Conservation (phyloP, 2,888 invertebrate species). For the Campoplex nolae region DNA sequence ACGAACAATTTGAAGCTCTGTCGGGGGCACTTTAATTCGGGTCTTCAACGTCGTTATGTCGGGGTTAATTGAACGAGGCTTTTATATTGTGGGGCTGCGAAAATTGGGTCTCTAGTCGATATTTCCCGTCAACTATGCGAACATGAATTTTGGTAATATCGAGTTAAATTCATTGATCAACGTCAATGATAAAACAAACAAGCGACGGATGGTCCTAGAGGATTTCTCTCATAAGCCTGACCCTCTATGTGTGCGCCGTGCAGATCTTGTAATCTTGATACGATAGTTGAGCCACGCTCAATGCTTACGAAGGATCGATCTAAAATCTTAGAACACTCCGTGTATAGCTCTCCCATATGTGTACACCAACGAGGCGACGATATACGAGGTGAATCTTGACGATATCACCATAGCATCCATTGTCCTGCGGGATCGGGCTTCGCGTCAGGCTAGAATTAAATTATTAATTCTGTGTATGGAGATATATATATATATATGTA, state of each 20-base stretch:
- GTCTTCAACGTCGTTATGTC: background rate
- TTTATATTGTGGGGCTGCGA: background rate
- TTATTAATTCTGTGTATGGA: conserved; percentile 56
- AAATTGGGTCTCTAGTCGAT: background rate
- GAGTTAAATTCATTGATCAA: conserved; percentile 18
- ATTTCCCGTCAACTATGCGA: background rate
- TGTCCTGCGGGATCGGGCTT: conserved; percentile 33
- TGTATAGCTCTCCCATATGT: too few relatives aligned
- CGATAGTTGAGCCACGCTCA: conserved; percentile 17
- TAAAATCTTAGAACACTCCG: conserved; percentile 1
- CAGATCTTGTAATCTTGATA: conserved; percentile 12
- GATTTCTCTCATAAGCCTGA: conserved; percentile 4
- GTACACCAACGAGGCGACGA: background rate
- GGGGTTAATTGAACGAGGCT: background rate
- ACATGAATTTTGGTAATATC: background rate
- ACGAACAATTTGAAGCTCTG: background rate
- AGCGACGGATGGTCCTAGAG: background rate
- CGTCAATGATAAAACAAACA: conserved; percentile 29
- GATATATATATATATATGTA: too few relatives aligned
- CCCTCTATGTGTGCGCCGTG: too few relatives aligned
- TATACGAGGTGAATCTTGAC: conserved; percentile 1
- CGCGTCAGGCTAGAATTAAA: conserved; percentile 42
- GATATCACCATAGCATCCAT: conserved; percentile 18
- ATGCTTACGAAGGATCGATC: conserved; percentile 19
- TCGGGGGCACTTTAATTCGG: background rate